Conservation (phyloP, 2,113 vertebrate species). For the Sebastes schlegelii region DNA sequence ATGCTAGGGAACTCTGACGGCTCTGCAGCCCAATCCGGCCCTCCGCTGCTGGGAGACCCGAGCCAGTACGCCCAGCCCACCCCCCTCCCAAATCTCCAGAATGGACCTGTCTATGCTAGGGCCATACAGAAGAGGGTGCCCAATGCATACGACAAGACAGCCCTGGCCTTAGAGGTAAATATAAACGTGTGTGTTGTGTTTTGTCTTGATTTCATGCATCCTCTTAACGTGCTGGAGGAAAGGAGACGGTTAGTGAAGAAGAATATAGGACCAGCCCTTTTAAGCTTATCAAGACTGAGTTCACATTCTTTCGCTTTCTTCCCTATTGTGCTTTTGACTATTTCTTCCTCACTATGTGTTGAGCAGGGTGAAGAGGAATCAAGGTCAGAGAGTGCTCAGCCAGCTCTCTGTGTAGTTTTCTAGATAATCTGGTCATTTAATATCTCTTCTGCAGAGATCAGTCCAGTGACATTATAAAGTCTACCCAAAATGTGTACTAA, state of each 20-base stretch:
- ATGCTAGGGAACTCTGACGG: slow-evolving; percentile 92
- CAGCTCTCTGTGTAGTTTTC: not conserved
- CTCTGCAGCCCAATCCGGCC: slow-evolving; percentile 80
- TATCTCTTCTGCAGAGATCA: slow-evolving; percentile 11
- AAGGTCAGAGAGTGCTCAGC: slow-evolving; percentile 9
- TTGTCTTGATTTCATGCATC: not conserved
- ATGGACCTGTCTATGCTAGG: slow-evolving; percentile 97
- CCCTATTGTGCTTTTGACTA: slow-evolving; percentile 5
- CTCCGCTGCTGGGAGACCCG: slow-evolving; percentile 93
- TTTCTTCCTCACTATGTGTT: slow-evolving; percentile 19
- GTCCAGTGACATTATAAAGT: not conserved
- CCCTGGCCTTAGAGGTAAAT: slow-evolving; percentile 98
- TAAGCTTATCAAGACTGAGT: slow-evolving; percentile 2
- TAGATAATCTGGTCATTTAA: slow-evolving; percentile 6
- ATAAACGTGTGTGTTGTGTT: not conserved
- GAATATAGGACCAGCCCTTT: not conserved
- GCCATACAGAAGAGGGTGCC: slow-evolving; percentile 99
- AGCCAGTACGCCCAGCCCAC: slow-evolving; percentile 99
- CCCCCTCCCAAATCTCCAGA: slow-evolving; percentile 98
- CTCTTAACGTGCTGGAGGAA: not conserved
- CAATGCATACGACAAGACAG: slow-evolving; percentile 99
- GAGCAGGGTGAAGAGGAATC: slow-evolving; percentile 18
- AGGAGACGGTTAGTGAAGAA: not conserved
- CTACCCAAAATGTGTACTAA: not conserved
- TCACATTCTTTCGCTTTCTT: slow-evolving; percentile 14